Evolutionary conservation across 2,888 invertebrate genomes (phyloP), one percentile per base, ranked within the genome.

Genomic region (Erpobdella octoculata): DNA sequence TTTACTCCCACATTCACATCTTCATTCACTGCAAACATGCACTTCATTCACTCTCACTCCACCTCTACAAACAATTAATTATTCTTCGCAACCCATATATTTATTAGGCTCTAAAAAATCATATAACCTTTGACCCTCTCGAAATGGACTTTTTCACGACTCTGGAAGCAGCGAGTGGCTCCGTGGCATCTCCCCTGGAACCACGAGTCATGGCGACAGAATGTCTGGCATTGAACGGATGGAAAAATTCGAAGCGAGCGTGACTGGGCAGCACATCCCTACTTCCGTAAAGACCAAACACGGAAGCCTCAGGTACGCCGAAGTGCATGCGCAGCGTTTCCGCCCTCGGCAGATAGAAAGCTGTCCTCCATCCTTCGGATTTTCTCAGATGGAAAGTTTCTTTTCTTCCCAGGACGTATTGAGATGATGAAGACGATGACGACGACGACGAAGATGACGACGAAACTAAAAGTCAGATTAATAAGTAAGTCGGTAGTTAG

Each of bases 231-330:
- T 31, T 62, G 33, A 62, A 28, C 28, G 62, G 62, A 62, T 62
- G 62, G 35, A 62, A 62, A 62, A 62, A 62, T 31, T 62, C 62
- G 62, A 62, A 62, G 33, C 62, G 62, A 12, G 62, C 35, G 62
- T 62, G 62, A 62, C 62, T 62, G 31, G 62, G 62, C 62, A 62
- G 31, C 4, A 33, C 62, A 18, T 62, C 35, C 35, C 62, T 31
- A 35, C 35, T 62, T 8, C 62, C 62, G 62, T 62, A 62, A 21
- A 62, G 31, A 5, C 62, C 62, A 35, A 62, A 62, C 21, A 62
- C 62, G 62, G 62, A 28, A 18, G 31, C 35, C 33, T 35, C 35
- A 1, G 62, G 62, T 35, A 35, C 62, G 8, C 35, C 62, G 33
- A 62, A 35, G 6, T 31, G 31, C 35, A 62, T 62, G 33, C 35